Evolutionary conservation across 2,113 vertebrate species (phyloP).

Genomic region (Xiphophorus couchianus): DNA sequence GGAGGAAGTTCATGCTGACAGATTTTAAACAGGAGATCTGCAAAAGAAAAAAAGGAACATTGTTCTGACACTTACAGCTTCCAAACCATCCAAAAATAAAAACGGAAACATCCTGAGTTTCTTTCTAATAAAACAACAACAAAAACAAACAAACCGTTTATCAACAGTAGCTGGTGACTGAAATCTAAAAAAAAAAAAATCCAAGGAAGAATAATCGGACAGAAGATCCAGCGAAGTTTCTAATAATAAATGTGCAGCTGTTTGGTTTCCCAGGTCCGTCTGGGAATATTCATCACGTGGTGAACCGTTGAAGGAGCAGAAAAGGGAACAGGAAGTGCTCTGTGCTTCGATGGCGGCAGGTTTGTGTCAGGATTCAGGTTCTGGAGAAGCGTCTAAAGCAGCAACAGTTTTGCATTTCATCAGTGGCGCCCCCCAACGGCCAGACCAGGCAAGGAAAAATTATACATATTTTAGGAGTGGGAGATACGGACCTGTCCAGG

Average conservation of each 20-base stretch:
- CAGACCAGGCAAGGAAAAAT: no score
- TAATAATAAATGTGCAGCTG: slow-evolving; percentile 21
- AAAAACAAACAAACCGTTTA: slow-evolving; percentile 3
- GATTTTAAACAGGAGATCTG: not conserved
- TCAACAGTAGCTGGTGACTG: not conserved
- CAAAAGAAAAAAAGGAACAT: slow-evolving; percentile 36
- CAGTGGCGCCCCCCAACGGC: not conserved
- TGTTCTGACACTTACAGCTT: slow-evolving; percentile 17
- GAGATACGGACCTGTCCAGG: no score
- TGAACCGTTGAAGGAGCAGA: slow-evolving; percentile 24
- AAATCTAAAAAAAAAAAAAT: not conserved
- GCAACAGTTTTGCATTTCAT: slow-evolving; percentile 3
- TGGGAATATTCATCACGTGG: not conserved
- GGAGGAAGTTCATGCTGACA: slow-evolving; percentile 36
- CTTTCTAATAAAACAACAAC: not conserved
- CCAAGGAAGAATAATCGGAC: not conserved
- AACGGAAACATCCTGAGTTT: slow-evolving; percentile 19
- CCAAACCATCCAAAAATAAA: slow-evolving; percentile 3
- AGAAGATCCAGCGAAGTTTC: slow-evolving; percentile 1
- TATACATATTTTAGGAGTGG: no score
- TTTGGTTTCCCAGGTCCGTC: not conserved
- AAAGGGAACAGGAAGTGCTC: not conserved
- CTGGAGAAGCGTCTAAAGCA: slow-evolving; percentile 18
- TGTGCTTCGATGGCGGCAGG: not conserved
- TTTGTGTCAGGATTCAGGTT: not conserved